A percentile compares a stretch with the other conserved stretches of the same genome.
phyloP scores from a whole-genome alignment of 2,797 vertebrate species.

The Myotis findleyi region DNA sequence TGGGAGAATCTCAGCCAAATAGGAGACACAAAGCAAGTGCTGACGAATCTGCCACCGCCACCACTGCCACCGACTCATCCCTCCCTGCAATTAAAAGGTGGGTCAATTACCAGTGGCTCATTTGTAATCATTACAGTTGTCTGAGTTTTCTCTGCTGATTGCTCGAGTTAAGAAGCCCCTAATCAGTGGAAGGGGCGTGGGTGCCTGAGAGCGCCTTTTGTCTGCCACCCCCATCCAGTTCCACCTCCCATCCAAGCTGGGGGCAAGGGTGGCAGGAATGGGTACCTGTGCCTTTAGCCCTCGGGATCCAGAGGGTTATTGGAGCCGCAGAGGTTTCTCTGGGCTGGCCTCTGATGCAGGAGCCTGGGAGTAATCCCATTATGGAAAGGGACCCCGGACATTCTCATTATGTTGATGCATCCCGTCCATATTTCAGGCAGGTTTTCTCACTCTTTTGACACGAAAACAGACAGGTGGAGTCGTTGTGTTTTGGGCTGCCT shows the following conservation, averaged over 20 bases:
- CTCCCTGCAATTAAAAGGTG: constrained; percentile 39
- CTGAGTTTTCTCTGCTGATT: constrained; percentile 72
- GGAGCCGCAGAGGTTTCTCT: constrained; percentile 18
- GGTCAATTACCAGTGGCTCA: constrained; percentile 69
- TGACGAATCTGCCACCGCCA: background rate
- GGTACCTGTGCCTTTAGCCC: background rate
- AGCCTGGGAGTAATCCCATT: constrained; percentile 63
- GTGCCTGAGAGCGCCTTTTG: constrained; percentile 66
- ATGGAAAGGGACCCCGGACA: constrained; percentile 68
- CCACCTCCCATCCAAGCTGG: background rate
- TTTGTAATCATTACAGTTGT: constrained; percentile 80
- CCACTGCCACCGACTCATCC: no score
- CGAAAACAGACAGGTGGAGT: constrained; percentile 74
- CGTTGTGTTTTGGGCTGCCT: constrained; percentile 57
- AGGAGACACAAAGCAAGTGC: constrained; percentile 30
- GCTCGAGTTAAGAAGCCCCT: constrained; percentile 51
- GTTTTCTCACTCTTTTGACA: constrained; percentile 74
- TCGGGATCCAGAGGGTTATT: background rate
- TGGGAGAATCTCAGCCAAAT: background rate
- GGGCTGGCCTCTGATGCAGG: constrained; percentile 57
- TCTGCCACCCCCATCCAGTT: background rate
- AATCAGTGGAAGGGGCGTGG: constrained; percentile 35
- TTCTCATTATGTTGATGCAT: constrained; percentile 81
- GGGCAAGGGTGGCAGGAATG: background rate
- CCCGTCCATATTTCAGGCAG: constrained; percentile 76